These are phyloP conservation scores for Ahaetulla prasina DNA, from an alignment of 2,113 vertebrate species.

Conservation along the genomic window DNA sequence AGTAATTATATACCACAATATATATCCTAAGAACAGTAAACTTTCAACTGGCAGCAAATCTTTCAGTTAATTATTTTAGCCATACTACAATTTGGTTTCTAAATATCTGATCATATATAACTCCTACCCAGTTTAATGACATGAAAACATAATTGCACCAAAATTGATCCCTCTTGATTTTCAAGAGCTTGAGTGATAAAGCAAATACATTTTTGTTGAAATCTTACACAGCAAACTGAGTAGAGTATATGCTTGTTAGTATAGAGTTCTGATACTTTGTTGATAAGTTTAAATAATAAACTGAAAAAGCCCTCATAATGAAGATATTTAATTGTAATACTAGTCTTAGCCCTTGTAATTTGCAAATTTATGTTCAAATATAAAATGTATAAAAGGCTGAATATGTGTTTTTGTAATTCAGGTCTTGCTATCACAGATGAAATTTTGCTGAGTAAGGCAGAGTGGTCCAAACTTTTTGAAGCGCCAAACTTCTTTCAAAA, in stretches of 20 bases:
- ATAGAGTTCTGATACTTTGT: background rate
- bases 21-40: background rate
- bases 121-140: background rate
- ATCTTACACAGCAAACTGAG: background rate
- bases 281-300: background rate
- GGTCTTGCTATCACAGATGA: constrained; percentile 88
- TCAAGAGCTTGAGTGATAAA: background rate
- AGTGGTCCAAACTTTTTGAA: constrained; percentile 95
- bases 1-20: background rate
- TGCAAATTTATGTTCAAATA: background rate
- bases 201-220: background rate
- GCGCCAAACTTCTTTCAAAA: constrained; percentile 92
- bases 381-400: constrained; percentile 42
- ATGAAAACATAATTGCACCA: background rate
- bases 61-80: background rate
- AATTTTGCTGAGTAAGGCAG: constrained; percentile 87
- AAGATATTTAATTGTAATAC: background rate
- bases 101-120: background rate
- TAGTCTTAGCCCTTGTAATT: background rate
- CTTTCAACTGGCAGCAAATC: background rate
- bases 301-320: background rate
- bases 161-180: background rate
- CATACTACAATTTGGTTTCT: background rate
- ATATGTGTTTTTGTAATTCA: constrained; percentile 75
- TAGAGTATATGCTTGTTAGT: background rate